Evolutionary conservation across 2,113 vertebrate genomes (phyloP).

Genomic region (Mastomys natalensis): DNA sequence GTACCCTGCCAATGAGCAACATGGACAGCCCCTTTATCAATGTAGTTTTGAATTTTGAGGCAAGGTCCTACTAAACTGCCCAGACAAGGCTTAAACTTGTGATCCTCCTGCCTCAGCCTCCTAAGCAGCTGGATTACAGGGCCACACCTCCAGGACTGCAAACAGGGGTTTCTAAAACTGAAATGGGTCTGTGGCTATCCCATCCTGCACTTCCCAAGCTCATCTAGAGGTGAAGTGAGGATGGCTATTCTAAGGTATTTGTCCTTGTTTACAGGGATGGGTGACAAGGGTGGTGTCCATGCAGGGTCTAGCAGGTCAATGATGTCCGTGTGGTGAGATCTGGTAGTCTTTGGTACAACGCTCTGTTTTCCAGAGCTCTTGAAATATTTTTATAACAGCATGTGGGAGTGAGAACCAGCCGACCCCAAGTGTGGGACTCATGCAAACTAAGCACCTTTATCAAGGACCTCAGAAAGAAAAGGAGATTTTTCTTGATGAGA

Average conservation of each 20-base stretch:
- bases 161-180: neutral
- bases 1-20: neutral
- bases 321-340: neutral
- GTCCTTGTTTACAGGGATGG: neutral
- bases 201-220: neutral
- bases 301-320: neutral
- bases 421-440: neutral
- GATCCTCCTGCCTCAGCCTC: neutral
- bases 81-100: neutral
- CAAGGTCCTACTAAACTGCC: neutral
- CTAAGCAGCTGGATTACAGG: neutral
- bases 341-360: neutral
- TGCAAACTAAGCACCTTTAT: neutral
- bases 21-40: neutral
- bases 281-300: too few relatives aligned
- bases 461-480: neutral
- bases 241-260: neutral
- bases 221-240: neutral
- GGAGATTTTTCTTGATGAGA: neutral
- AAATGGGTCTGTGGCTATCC: neutral
- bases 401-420: neutral
- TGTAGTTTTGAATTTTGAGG: neutral
- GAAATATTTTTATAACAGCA: neutral
- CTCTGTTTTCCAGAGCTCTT: neutral
- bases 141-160: neutral